Evolutionary conservation across 2,113 vertebrate genomes (phyloP).

Genomic region (Cyanoliseus patagonus): DNA sequence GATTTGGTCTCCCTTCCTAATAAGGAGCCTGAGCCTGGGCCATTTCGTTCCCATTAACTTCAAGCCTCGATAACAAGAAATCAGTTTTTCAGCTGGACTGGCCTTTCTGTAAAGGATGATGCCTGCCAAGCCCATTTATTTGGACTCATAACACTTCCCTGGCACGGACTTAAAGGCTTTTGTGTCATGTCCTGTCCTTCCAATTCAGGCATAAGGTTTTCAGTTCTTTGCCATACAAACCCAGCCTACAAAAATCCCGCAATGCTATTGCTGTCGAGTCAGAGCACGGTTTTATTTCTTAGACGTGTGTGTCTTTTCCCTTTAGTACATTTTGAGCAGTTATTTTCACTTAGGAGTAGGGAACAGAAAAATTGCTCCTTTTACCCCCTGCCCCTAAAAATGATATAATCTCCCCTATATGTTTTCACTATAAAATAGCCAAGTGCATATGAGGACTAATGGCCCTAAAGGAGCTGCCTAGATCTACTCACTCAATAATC

Average conservation of each 20-base stretch:
- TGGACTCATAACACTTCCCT: background rate
- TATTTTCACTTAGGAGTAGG: background rate
- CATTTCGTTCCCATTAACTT: background rate
- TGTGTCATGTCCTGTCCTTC: background rate
- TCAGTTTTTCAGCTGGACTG: background rate
- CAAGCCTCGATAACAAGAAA: background rate
- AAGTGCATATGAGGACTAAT: constrained; percentile 30
- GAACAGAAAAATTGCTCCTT: background rate
- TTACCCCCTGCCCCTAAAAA: background rate
- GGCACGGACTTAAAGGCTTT: background rate
- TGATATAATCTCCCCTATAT: background rate
- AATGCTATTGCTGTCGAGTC: background rate
- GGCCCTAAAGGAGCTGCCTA: constrained; percentile 36
- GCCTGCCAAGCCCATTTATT: background rate
- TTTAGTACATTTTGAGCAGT: background rate
- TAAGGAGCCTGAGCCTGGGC: background rate
- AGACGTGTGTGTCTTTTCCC: background rate
- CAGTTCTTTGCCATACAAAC: background rate
- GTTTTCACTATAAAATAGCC: constrained; percentile 22
- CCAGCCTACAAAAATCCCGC: background rate
- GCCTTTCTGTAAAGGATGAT: background rate
- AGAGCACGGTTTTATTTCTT: background rate
- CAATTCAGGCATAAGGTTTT: background rate
- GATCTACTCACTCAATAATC: constrained; percentile 63
- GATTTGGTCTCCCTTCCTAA: background rate